Conservation (phyloP, 2,797 vertebrate species). For the Zenarchopterus dispar region DNA sequence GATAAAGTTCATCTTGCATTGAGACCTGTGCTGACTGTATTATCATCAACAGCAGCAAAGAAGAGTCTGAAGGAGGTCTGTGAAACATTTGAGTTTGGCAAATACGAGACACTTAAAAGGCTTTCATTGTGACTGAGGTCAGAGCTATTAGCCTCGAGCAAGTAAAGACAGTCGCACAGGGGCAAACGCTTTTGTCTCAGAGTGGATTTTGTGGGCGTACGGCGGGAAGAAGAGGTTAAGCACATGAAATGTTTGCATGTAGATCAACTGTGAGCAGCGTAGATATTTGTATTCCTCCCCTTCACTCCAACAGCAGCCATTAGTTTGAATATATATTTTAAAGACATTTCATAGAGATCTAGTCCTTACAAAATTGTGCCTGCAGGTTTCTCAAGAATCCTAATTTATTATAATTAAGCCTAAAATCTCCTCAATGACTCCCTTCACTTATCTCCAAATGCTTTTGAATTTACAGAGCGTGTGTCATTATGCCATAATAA, state of each 20-base stretch:
- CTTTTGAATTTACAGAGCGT: slow-evolving; percentile 44
- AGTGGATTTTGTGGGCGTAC: slow-evolving; percentile 56
- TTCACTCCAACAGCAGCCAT: slow-evolving; percentile 19
- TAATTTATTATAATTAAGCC: slow-evolving; percentile 58
- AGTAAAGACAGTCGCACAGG: slow-evolving; percentile 49
- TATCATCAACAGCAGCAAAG: slow-evolving; percentile 24
- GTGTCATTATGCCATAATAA: slow-evolving; percentile 57
- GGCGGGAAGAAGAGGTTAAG: slow-evolving; percentile 48
- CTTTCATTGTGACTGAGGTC: slow-evolving; percentile 56
- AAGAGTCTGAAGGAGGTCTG: slow-evolving; percentile 31
- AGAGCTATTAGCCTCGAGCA: slow-evolving; percentile 54
- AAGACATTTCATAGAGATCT: slow-evolving; percentile 21
- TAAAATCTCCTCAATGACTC: slow-evolving; percentile 60
- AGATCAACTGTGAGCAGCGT: slow-evolving; percentile 25
- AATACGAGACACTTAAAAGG: slow-evolving; percentile 47
- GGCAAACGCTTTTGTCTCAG: slow-evolving; percentile 54
- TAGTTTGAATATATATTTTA: slow-evolving; percentile 48
- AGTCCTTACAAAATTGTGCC: slow-evolving; percentile 26
- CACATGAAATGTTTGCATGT: slow-evolving; percentile 50
- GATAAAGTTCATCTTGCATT: slow-evolving; percentile 30
- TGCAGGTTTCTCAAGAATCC: slow-evolving; percentile 42
- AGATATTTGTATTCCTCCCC: slow-evolving; percentile 2
- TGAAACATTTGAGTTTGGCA: slow-evolving; percentile 34
- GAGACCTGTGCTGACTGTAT: slow-evolving; percentile 11
- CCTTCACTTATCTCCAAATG: slow-evolving; percentile 62